Percentiles rank a stretch among this genome's conserved stretches.
phyloP scores from a whole-genome alignment of 2,113 vertebrate genomes.

The Podarcis muralis region DNA sequence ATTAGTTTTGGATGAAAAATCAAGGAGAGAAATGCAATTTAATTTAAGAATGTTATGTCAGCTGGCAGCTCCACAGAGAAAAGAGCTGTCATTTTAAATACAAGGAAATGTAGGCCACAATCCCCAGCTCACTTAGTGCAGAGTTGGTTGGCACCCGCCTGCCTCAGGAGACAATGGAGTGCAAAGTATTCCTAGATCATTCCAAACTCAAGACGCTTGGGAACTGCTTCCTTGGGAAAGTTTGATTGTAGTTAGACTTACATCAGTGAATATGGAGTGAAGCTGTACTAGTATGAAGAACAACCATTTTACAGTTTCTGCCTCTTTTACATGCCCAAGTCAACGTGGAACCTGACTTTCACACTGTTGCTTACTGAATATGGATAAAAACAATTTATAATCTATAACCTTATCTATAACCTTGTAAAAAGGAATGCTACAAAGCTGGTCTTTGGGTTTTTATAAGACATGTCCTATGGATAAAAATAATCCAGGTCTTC shows the following conservation, averaged over 20 bases:
- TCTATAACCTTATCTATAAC: neutral
- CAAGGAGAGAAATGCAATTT: constrained; percentile 28
- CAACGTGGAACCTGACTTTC: neutral
- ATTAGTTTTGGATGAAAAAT: constrained; percentile 46
- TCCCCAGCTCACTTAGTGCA: neutral
- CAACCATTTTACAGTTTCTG: neutral
- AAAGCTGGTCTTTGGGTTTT: neutral
- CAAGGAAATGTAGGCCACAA: neutral
- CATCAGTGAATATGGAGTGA: neutral
- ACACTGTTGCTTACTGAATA: neutral
- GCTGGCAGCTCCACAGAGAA: neutral
- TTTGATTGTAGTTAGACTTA: neutral
- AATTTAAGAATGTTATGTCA: constrained; percentile 3
- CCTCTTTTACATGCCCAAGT: neutral
- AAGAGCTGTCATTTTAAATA: neutral
- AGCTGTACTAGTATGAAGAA: neutral
- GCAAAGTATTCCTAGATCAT: neutral
- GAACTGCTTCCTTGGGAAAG: neutral
- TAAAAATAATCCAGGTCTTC: neutral
- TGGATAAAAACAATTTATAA: neutral
- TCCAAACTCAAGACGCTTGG: neutral
- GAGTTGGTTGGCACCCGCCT: too few relatives aligned
- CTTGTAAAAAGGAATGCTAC: neutral
- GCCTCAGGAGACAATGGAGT: neutral
- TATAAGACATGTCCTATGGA: neutral